Percentiles rank a stretch among this genome's conserved stretches.
Evolutionary conservation across 2,888 invertebrate genomes (phyloP).

Genomic region (Chelonus formosanus): DNA sequence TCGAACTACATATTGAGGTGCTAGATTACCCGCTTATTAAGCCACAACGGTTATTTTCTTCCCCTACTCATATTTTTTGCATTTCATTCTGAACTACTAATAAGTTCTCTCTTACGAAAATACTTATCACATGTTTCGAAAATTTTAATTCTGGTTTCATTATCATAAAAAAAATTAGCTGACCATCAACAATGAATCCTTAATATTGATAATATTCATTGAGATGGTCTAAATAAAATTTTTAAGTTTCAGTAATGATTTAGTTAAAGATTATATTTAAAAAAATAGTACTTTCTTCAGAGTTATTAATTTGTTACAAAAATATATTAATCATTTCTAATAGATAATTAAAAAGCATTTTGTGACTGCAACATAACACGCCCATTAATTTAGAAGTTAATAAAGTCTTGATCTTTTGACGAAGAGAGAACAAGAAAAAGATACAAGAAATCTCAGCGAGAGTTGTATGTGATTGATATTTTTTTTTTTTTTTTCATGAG

Average conservation of each 20-base stretch:
- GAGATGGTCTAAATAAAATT: too few species aligned
- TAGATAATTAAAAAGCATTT: too few species aligned
- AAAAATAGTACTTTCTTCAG: too few species aligned
- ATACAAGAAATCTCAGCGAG: not conserved
- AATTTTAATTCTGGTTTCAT: too few species aligned
- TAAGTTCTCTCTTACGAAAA: not conserved
- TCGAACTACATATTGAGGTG: slow-evolving; percentile 35
- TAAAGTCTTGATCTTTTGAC: not conserved
- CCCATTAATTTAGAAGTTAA: slow-evolving; percentile 15
- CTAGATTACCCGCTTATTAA: slow-evolving; percentile 57
- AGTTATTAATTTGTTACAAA: too few species aligned
- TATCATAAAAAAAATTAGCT: too few species aligned
- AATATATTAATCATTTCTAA: too few species aligned
- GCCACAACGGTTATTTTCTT: slow-evolving; percentile 49
- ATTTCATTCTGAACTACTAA: not conserved
- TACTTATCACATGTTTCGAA: not conserved
- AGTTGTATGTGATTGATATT: not conserved
- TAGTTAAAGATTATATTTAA: too few species aligned
- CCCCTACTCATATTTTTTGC: slow-evolving; percentile 22
- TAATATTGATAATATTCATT: too few species aligned
- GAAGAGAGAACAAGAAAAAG: not conserved
- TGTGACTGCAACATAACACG: not conserved
- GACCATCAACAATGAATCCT: too few species aligned
- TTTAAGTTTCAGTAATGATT: too few species aligned
- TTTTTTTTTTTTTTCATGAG: not conserved